Conservation (phyloP, 2,888 invertebrate species). For the Yponomeuta sedellus region DNA sequence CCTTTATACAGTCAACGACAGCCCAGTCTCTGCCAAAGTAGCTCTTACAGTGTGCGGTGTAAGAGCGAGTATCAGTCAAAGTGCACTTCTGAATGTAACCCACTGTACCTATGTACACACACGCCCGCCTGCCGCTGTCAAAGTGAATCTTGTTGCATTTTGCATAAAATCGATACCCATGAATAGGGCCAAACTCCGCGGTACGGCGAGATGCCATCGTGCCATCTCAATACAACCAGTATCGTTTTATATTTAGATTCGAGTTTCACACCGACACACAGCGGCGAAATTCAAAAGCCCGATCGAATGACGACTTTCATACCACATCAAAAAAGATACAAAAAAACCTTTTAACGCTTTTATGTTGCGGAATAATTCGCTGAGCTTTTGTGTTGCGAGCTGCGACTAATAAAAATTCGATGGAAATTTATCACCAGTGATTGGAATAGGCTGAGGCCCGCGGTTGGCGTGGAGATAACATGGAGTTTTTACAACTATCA, state of each 20-base stretch:
- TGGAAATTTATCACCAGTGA: not conserved
- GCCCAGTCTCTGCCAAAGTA: not conserved
- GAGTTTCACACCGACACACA: not conserved
- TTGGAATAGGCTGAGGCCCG: not conserved
- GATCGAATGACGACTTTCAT: constrained; percentile 3
- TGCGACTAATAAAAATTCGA: not conserved
- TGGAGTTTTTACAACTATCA: too few relatives aligned
- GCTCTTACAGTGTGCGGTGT: not conserved
- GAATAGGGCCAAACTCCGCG: constrained; percentile 50
- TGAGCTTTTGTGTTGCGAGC: constrained; percentile 7
- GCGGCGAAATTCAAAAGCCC: constrained; percentile 1
- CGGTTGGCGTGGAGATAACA: too few relatives aligned
- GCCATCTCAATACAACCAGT: constrained; percentile 26
- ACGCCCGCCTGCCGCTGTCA: constrained; percentile 47
- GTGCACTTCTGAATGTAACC: not conserved
- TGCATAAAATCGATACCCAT: constrained; percentile 76
- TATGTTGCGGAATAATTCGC: constrained; percentile 9
- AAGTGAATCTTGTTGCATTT: constrained; percentile 75
- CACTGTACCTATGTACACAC: not conserved
- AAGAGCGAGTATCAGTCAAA: constrained; percentile 1
- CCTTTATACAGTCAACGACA: not conserved
- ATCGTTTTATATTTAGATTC: constrained; percentile 56
- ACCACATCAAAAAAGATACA: not conserved
- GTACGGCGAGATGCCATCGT: not conserved
- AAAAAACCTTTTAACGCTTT: constrained; percentile 6